Percentiles rank a stretch among this genome's conserved stretches.
Evolutionary conservation across 2,113 vertebrate genomes (phyloP).

Genomic region (Passerina amoena): DNA sequence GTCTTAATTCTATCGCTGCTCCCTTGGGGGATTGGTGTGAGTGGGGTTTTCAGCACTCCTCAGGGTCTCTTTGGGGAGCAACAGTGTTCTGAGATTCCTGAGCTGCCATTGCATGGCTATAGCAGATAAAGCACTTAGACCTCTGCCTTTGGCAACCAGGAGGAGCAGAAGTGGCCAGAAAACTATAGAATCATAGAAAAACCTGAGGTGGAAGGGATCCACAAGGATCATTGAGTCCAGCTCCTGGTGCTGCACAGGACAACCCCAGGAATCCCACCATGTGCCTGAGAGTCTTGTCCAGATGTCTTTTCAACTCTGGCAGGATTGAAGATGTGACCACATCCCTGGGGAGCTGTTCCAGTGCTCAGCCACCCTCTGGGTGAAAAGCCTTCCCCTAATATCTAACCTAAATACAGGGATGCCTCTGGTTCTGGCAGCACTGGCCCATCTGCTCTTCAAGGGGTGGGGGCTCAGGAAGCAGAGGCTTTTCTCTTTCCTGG

Average conservation of each 20-base stretch:
- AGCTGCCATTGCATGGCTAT: neutral
- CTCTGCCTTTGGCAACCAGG: neutral
- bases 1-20: neutral
- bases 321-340: neutral
- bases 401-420: neutral
- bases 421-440: neutral
- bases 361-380: neutral
- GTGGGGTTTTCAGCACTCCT: neutral
- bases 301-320: neutral
- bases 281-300: neutral
- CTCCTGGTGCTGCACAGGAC: neutral
- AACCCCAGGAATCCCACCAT: neutral
- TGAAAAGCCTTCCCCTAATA: neutral
- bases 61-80: neutral
- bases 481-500: neutral
- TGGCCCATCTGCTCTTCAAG: neutral
- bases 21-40: fast-evolving
- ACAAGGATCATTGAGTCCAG: neutral
- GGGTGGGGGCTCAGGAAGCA: neutral
- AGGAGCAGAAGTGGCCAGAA: neutral
- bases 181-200: neutral
- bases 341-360: neutral
- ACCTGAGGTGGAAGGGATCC: neutral
- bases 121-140: neutral
- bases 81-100: fast-evolving